These are phyloP conservation scores for Ctena decussata DNA, from an alignment of 2,888 invertebrate species.

Conservation along the genomic window DNA sequence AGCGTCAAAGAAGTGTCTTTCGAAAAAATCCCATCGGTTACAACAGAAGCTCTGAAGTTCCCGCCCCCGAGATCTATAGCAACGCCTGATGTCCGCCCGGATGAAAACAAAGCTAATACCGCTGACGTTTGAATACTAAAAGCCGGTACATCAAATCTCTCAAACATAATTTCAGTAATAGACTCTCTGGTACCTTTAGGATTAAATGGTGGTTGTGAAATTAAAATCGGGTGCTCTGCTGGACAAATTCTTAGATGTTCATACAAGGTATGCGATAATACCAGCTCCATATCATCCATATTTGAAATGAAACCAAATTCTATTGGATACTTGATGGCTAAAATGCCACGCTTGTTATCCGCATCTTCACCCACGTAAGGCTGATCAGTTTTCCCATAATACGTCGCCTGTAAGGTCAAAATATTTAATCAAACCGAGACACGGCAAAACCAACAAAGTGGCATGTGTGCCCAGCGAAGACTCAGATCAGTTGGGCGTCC, in stretches of 20 bases:
- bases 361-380: conserved; percentile 1
- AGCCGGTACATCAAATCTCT: neutral
- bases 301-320: neutral
- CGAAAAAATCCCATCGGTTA: neutral
- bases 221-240: neutral
- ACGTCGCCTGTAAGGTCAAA: neutral
- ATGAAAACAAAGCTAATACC: neutral
- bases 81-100: neutral
- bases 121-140: neutral
- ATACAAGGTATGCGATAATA: neutral
- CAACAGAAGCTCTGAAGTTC: neutral
- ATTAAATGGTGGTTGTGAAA: neutral
- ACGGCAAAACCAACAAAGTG: too few species aligned
- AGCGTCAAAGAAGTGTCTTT: neutral
- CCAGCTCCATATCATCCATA: neutral
- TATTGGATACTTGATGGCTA: conserved; percentile 3
- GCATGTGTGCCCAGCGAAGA: too few species aligned
- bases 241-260: neutral
- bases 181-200: neutral
- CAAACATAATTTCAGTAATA: neutral
- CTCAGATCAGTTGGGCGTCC: too few species aligned
- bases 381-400: neutral
- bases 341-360: neutral
- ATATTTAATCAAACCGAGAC: too few species aligned
- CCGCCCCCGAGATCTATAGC: neutral